Conservation (phyloP, 2,797 vertebrate species). For the Dallia pectoralis region DNA sequence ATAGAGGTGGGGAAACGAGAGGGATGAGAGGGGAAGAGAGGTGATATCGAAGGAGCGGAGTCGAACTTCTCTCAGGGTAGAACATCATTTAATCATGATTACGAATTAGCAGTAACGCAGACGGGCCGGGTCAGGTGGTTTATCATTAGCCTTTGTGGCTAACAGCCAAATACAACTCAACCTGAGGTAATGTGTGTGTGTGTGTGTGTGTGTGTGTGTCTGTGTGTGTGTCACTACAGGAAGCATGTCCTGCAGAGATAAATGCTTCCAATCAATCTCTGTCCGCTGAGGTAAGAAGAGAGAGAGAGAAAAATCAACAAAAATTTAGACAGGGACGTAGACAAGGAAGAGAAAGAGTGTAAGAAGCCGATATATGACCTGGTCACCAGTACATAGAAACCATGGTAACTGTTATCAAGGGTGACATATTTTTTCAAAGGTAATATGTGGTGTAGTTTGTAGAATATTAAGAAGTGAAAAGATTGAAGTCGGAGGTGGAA, state of each 20-base stretch:
- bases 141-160: slow-evolving; percentile 64
- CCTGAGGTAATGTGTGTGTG: slow-evolving; percentile 6
- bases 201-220: too few species aligned
- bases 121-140: slow-evolving; percentile 64
- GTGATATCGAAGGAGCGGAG: slow-evolving; percentile 43
- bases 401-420: not conserved
- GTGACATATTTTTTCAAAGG: not conserved
- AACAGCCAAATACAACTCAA: slow-evolving; percentile 54
- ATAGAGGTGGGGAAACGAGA: slow-evolving; percentile 19
- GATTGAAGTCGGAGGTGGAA: not conserved
- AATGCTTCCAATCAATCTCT: slow-evolving; percentile 58
- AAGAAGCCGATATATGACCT: not conserved
- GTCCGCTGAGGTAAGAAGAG: slow-evolving; percentile 15
- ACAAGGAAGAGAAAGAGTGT: not conserved
- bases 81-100: slow-evolving; percentile 66
- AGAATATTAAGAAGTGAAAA: not conserved
- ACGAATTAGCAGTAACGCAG: slow-evolving; percentile 53
- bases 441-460: not conserved
- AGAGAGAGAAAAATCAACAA: not conserved
- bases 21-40: slow-evolving; percentile 49
- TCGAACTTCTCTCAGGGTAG: slow-evolving; percentile 30
- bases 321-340: not conserved
- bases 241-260: slow-evolving; percentile 47
- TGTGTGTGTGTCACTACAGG: slow-evolving; percentile 44
- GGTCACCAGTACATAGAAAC: not conserved